Conservation (phyloP, 2,888 invertebrate genomes). For the Hydrotaea cyrtoneurina region DNA sequence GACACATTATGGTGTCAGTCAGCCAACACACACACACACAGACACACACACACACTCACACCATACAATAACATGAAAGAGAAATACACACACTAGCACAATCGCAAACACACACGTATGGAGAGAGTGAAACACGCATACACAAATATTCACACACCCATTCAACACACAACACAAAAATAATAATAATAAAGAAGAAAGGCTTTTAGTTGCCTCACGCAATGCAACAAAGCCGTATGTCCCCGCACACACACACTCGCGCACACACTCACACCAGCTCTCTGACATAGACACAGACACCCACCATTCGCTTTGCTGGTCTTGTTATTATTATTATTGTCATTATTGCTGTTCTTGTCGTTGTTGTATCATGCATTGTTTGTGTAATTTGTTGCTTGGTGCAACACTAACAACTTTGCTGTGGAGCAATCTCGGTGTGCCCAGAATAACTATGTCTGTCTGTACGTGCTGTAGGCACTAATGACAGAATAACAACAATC, state of each 20-base stretch:
- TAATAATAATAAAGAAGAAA: conserved; percentile 40
- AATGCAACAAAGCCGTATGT: conserved; percentile 42
- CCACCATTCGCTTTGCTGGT: conserved; percentile 9
- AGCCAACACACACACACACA: conserved; percentile 28
- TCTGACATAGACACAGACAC: conserved; percentile 23
- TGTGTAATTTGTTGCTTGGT: conserved; percentile 40
- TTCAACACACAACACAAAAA: neutral
- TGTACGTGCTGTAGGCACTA: conserved; percentile 49
- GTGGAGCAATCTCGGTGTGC: neutral
- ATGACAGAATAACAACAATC: conserved; percentile 53
- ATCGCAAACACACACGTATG: neutral
- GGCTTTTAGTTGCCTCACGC: conserved; percentile 42
- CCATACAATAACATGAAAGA: neutral
- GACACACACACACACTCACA: conserved; percentile 1
- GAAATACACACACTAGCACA: neutral
- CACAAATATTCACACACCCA: neutral
- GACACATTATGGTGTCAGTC: conserved; percentile 50
- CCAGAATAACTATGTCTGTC: neutral
- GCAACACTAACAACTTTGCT: conserved; percentile 28
- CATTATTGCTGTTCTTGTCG: conserved; percentile 13
- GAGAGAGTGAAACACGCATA: neutral
- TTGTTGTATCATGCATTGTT: conserved; percentile 41
- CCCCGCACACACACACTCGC: neutral
- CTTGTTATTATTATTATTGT: conserved; percentile 16
- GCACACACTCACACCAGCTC: neutral